These are phyloP conservation scores for Dolichomitus sp. DNA, from an alignment of 2,888 invertebrate genomes.

Conservation along the genomic window DNA sequence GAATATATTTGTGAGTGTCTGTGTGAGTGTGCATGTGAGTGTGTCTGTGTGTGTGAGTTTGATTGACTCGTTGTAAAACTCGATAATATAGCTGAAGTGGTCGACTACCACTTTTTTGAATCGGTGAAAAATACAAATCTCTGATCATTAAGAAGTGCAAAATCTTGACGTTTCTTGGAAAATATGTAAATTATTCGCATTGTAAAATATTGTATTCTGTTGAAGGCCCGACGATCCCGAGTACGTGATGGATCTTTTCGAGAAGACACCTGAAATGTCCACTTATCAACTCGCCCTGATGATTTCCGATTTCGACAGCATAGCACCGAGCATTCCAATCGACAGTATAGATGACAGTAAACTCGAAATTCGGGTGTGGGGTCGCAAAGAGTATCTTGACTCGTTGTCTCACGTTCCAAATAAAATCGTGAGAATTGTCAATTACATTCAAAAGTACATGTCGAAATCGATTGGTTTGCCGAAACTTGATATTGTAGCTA, in stretches of 20 bases:
- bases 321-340: slow-evolving; percentile 80
- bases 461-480: slow-evolving; percentile 89
- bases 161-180: not conserved
- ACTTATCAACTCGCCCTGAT: slow-evolving; percentile 92
- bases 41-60: no score
- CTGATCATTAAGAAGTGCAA: not conserved
- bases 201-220: not conserved
- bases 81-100: not conserved
- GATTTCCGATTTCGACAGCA: slow-evolving; percentile 89
- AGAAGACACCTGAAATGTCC: slow-evolving; percentile 91
- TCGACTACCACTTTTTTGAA: not conserved
- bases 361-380: slow-evolving; percentile 89
- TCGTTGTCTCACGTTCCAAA: slow-evolving; percentile 88
- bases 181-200: not conserved
- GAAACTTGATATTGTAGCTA: slow-evolving; percentile 91
- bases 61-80: no score
- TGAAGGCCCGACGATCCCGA: slow-evolving; percentile 87
- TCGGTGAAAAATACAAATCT: not conserved
- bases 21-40: no score
- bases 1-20: no score
- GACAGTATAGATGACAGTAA: slow-evolving; percentile 84
- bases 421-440: slow-evolving; percentile 88
- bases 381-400: slow-evolving; percentile 89
- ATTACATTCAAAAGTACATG: slow-evolving; percentile 89
- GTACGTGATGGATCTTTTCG: slow-evolving; percentile 91